Conservation (phyloP, 2,888 invertebrate genomes). For the Epinotia demarniana region DNA sequence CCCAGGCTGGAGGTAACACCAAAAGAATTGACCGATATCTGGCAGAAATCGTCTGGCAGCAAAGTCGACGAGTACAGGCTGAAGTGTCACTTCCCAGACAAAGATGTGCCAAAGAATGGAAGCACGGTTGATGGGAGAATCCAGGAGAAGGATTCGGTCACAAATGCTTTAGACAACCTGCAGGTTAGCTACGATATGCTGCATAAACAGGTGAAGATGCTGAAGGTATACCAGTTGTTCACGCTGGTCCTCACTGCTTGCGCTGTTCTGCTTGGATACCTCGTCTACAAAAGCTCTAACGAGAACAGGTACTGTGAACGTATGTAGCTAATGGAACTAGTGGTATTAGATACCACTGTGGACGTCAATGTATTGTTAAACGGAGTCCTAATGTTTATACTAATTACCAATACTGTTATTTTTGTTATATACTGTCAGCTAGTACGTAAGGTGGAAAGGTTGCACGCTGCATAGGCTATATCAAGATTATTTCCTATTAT, state of each 20-base stretch:
- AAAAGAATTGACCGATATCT: conserved; percentile 88
- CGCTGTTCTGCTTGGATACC: conserved; percentile 65
- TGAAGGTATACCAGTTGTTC: conserved; percentile 69
- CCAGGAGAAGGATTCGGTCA: conserved; percentile 90
- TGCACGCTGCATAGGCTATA: conserved; percentile 47
- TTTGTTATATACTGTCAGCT: conserved; percentile 60
- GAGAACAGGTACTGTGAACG: conserved; percentile 68
- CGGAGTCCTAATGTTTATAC: conserved; percentile 53
- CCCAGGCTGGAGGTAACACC: conserved; percentile 83
- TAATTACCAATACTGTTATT: conserved; percentile 58
- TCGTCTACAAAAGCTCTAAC: conserved; percentile 66
- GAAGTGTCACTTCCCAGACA: conserved; percentile 86
- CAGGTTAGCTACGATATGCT: conserved; percentile 68
- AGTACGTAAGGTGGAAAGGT: conserved; percentile 55
- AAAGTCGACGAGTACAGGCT: conserved; percentile 89
- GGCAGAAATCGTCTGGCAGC: conserved; percentile 87
- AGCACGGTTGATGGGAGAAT: conserved; percentile 58
- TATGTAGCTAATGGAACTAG: conserved; percentile 70
- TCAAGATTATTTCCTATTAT: no score
- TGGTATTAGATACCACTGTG: conserved; percentile 69
- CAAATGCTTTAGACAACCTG: conserved; percentile 84
- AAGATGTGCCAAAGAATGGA: conserved; percentile 69
- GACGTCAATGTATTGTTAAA: conserved; percentile 53
- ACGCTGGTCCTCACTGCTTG: conserved; percentile 65
- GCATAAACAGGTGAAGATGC: conserved; percentile 63